These are phyloP conservation scores for Sphaeramia orbicularis DNA, from an alignment of 2,797 vertebrate species.

Conservation along the genomic window DNA sequence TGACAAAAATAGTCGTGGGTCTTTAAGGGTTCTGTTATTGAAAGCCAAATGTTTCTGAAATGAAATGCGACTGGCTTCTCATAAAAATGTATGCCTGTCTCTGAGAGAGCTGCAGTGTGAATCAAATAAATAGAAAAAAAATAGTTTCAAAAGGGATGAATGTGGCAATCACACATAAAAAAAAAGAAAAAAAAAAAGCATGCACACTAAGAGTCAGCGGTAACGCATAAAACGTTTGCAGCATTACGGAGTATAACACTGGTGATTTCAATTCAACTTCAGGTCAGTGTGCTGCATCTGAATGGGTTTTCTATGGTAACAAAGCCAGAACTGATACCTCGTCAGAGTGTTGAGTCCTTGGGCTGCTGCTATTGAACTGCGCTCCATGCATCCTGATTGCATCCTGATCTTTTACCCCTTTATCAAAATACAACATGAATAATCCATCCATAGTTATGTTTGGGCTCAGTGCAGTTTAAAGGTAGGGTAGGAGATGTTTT, in stretches of 20 bases:
- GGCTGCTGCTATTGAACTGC: background rate
- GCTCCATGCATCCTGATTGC: conserved; percentile 5
- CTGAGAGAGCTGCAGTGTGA: conserved; percentile 23
- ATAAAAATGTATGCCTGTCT: background rate
- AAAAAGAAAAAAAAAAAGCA: conserved; percentile 26
- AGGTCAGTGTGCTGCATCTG: background rate
- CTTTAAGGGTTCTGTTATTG: conserved; percentile 13
- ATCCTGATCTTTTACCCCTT: background rate
- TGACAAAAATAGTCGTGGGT: no score
- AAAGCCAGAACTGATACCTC: background rate
- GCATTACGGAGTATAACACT: conserved; percentile 1
- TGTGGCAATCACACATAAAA: conserved; percentile 40
- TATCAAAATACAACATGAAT: no score
- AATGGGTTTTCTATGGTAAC: conserved; percentile 12
- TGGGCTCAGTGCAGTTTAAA: no score
- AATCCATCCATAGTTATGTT: no score
- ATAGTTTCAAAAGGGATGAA: conserved; percentile 34
- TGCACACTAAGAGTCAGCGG: no score
- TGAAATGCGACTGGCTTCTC: conserved; percentile 2
- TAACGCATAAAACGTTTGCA: conserved; percentile 17
- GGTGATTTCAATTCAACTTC: conserved; percentile 30
- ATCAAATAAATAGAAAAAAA: conserved; percentile 33
- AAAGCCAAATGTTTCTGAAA: conserved; percentile 20
- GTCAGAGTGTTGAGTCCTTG: background rate
- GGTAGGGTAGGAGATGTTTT: no score